Percentiles rank a stretch among this genome's conserved stretches.
Evolutionary conservation across 2,797 vertebrate species (phyloP).

Genomic region (Sebastolobus altivelis): DNA sequence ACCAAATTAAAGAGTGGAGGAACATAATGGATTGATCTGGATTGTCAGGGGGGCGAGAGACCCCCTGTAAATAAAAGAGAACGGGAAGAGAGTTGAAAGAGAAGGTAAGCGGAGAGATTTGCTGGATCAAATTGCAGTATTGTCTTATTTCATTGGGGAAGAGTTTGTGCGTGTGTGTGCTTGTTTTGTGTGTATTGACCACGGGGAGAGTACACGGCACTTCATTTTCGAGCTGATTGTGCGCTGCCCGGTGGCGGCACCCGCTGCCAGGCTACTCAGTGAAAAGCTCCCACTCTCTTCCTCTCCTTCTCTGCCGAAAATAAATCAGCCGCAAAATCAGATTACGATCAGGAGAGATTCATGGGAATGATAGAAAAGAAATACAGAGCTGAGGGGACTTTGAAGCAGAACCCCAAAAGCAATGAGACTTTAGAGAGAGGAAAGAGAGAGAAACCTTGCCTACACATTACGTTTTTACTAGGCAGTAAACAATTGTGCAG

Average conservation of each 20-base stretch:
- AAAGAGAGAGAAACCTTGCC: slow-evolving; percentile 33
- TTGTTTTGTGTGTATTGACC: slow-evolving; percentile 34
- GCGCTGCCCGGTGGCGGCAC: slow-evolving; percentile 60
- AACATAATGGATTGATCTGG: slow-evolving; percentile 77
- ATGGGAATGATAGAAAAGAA: slow-evolving; percentile 60
- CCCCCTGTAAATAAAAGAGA: slow-evolving; percentile 72
- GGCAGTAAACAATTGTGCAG: slow-evolving; percentile 47
- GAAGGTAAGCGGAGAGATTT: slow-evolving; percentile 69
- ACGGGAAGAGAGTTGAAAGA: slow-evolving; percentile 52
- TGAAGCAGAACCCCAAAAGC: slow-evolving; percentile 60
- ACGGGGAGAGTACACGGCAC: slow-evolving; percentile 43
- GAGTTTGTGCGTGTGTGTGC: slow-evolving; percentile 32
- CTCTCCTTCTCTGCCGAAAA: slow-evolving; percentile 53
- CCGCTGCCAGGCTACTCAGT: slow-evolving; percentile 59
- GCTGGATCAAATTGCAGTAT: slow-evolving; percentile 75
- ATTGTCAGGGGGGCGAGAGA: slow-evolving; percentile 56
- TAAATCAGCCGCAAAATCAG: slow-evolving; percentile 74
- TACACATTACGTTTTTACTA: slow-evolving; percentile 52
- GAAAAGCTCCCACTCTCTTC: slow-evolving; percentile 62
- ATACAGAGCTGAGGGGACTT: slow-evolving; percentile 61
- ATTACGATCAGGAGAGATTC: slow-evolving; percentile 78
- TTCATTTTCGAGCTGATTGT: slow-evolving; percentile 75
- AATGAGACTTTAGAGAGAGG: slow-evolving; percentile 33
- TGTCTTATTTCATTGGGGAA: slow-evolving; percentile 74
- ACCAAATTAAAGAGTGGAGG: slow-evolving; percentile 80